Conservation (phyloP, 2,113 vertebrate species). For the Nettapus auritus region DNA sequence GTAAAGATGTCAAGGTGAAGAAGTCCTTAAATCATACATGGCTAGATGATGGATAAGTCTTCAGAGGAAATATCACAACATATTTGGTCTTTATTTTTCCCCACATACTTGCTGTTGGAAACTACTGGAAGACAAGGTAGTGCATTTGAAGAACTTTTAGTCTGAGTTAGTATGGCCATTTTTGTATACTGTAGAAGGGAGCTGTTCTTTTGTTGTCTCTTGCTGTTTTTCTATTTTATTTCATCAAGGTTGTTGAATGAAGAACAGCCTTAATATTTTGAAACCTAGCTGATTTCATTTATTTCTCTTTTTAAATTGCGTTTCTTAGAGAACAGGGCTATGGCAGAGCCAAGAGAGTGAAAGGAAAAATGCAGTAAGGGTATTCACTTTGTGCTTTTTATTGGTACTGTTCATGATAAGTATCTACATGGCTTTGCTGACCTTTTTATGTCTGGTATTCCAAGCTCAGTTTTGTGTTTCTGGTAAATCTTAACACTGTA, state of each 20-base stretch:
- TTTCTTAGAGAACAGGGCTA: background rate
- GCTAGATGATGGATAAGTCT: background rate
- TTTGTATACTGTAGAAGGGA: background rate
- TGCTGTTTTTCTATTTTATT: background rate
- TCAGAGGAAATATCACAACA: background rate
- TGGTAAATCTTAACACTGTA: background rate
- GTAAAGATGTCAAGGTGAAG: background rate
- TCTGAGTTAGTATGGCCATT: background rate
- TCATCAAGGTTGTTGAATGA: background rate
- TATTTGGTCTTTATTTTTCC: background rate
- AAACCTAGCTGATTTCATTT: background rate
- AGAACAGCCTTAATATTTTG: background rate
- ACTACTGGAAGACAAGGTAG: background rate
- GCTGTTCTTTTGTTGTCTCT: background rate
- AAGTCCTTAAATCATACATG: background rate
- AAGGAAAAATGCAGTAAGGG: background rate
- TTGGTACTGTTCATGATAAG: background rate
- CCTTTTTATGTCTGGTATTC: background rate
- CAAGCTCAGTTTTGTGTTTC: background rate
- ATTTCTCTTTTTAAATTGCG: accelerated
- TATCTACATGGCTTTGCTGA: background rate
- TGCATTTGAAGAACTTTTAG: background rate
- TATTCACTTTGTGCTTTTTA: background rate
- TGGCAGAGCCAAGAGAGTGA: background rate
- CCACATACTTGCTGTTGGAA: background rate